Percentiles rank a stretch among this genome's conserved stretches.
phyloP scores from a whole-genome alignment of 2,888 invertebrate genomes.

The Apotomis turbidana region DNA sequence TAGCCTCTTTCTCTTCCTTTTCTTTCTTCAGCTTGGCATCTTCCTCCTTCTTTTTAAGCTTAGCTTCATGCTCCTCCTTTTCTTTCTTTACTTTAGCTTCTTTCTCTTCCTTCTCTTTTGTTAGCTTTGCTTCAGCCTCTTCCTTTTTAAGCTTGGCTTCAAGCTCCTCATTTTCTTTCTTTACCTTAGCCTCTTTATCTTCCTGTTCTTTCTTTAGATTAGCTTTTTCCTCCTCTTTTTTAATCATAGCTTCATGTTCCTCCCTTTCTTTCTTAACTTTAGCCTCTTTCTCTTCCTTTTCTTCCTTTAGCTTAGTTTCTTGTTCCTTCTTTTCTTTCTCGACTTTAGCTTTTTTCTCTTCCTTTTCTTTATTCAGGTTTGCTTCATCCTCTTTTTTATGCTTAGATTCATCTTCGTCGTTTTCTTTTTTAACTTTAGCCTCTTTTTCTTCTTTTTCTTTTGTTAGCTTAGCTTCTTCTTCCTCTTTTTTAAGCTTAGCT shows the following conservation, averaged over 20 bases:
- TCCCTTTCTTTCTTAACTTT: too few relatives aligned
- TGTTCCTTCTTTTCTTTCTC: constrained; percentile 38
- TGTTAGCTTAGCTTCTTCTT: too few relatives aligned
- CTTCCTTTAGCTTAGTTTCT: constrained; percentile 42
- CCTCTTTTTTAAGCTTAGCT: constrained; percentile 38
- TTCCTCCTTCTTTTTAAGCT: constrained; percentile 37
- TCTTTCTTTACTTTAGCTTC: too few relatives aligned
- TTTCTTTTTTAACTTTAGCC: constrained; percentile 42
- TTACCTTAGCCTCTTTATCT: too few relatives aligned
- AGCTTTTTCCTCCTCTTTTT: constrained; percentile 36
- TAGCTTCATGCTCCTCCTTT: constrained; percentile 29
- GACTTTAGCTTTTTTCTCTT: constrained; percentile 43
- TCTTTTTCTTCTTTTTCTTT: constrained; percentile 39
- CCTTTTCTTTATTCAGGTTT: constrained; percentile 1
- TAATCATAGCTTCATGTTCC: too few relatives aligned
- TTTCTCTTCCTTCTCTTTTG: too few relatives aligned
- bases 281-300: constrained; percentile 13
- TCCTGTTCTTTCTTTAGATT: too few relatives aligned
- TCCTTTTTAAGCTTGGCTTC: too few relatives aligned
- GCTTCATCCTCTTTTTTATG: background rate
- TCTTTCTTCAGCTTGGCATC: background rate
- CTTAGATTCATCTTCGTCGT: constrained; percentile 32
- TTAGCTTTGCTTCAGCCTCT: constrained; percentile 43
- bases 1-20: constrained; percentile 40
- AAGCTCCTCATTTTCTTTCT: too few relatives aligned